Conservation (phyloP, 2,797 vertebrate genomes). For the Periophthalmus magnuspinnatus region DNA sequence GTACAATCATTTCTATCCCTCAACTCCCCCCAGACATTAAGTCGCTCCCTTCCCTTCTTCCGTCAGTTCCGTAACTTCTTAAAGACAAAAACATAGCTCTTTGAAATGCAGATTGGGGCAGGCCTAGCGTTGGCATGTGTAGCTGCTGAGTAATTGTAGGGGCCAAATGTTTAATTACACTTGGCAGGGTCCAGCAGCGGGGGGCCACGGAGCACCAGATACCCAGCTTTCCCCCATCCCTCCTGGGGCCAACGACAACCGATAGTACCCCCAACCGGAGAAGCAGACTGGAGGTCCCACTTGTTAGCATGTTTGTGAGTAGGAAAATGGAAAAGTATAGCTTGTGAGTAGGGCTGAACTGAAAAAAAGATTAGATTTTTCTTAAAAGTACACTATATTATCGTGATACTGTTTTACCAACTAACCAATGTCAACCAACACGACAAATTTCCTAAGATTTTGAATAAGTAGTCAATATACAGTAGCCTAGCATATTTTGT, state of each 20-base stretch:
- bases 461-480: too few species aligned
- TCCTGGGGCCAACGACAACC: slow-evolving; percentile 54
- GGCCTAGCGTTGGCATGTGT: slow-evolving; percentile 91
- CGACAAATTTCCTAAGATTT: too few species aligned
- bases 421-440: too few species aligned
- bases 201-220: slow-evolving; percentile 61
- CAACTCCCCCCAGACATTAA: not conserved
- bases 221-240: slow-evolving; percentile 32
- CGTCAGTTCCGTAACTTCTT: slow-evolving; percentile 92
- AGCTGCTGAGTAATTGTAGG: slow-evolving; percentile 94
- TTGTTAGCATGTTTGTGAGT: slow-evolving; percentile 56
- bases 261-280: not conserved
- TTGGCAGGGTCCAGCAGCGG: slow-evolving; percentile 93
- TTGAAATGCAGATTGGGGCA: slow-evolving; percentile 95
- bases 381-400: too few species aligned
- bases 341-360: too few species aligned
- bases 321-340: slow-evolving; percentile 66
- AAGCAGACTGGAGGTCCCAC: slow-evolving; percentile 57
- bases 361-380: too few species aligned
- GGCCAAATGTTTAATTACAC: slow-evolving; percentile 99
- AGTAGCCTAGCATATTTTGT: too few species aligned
- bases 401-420: too few species aligned
- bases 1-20: too few species aligned
- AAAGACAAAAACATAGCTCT: slow-evolving; percentile 86
- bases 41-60: slow-evolving; percentile 65